Percentiles rank a stretch among this genome's conserved stretches.
These are phyloP conservation scores for Dasypus novemcinctus DNA, from an alignment of 2,113 vertebrate species.

Conservation along the genomic window DNA sequence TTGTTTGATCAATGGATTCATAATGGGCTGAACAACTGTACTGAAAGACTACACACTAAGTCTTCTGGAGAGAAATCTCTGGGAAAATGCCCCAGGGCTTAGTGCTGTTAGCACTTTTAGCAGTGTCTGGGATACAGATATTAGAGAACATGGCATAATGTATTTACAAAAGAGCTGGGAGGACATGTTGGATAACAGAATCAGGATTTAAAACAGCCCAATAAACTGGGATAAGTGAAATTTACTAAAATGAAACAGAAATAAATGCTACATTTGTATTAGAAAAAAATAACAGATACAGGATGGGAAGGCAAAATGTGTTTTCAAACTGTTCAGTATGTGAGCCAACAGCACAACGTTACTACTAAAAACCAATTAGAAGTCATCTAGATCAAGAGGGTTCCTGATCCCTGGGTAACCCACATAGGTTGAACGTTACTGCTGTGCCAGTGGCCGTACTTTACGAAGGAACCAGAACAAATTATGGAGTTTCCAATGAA, in stretches of 20 bases:
- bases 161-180: background rate
- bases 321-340: background rate
- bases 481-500: background rate
- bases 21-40: conserved; percentile 2
- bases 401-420: background rate
- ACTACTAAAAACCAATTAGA: background rate
- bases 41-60: background rate
- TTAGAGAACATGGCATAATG: background rate
- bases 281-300: background rate
- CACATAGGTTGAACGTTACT: background rate
- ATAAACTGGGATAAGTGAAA: background rate
- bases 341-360: background rate
- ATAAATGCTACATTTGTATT: background rate
- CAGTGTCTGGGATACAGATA: background rate
- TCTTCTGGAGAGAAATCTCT: background rate
- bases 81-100: background rate
- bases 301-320: background rate
- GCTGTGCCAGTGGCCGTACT: background rate
- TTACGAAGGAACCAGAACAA: background rate
- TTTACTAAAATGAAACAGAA: conserved; percentile 6
- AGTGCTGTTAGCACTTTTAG: background rate
- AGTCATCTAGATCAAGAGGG: background rate
- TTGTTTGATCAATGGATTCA: background rate
- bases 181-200: background rate
- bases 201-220: background rate